Evolutionary conservation across 1,140 invertebrate species (phyloP).

Genomic region (Plodia interpunctella): DNA sequence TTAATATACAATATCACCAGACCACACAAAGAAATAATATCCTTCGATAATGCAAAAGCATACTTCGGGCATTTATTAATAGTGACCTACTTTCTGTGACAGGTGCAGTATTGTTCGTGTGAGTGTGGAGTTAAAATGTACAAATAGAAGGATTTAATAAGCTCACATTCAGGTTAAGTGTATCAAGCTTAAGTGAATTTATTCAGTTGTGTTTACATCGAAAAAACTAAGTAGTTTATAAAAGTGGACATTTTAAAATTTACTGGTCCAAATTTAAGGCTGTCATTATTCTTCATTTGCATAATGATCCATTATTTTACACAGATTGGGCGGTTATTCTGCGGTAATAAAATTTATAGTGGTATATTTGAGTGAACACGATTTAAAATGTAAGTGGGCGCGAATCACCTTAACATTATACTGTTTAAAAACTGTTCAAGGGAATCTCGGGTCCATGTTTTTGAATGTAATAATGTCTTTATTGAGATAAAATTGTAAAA

Average conservation of each 20-base stretch:
- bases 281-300: conserved; percentile 30
- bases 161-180: conserved; percentile 4
- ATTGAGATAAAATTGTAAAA: conserved; percentile 14
- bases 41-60: background rate
- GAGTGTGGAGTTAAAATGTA: background rate
- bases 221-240: conserved; percentile 22
- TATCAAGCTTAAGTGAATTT: conserved; percentile 5
- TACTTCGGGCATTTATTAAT: conserved; percentile 23
- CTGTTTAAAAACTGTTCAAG: conserved; percentile 23
- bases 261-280: conserved; percentile 13
- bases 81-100: conserved; percentile 19
- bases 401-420: conserved; percentile 28
- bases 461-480: conserved; percentile 22
- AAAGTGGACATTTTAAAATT: conserved; percentile 13
- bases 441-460: conserved; percentile 20
- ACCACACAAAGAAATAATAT: conserved; percentile 6
- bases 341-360: conserved; percentile 28
- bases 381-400: conserved; percentile 31
- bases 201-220: background rate
- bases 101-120: conserved; percentile 29
- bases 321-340: conserved; percentile 24
- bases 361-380: conserved; percentile 22
- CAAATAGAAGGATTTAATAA: conserved; percentile 12
- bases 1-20: background rate
- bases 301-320: conserved; percentile 43